phyloP scores from a whole-genome alignment of 2,797 vertebrate species.

The Pseudochaenichthys georgianus region DNA sequence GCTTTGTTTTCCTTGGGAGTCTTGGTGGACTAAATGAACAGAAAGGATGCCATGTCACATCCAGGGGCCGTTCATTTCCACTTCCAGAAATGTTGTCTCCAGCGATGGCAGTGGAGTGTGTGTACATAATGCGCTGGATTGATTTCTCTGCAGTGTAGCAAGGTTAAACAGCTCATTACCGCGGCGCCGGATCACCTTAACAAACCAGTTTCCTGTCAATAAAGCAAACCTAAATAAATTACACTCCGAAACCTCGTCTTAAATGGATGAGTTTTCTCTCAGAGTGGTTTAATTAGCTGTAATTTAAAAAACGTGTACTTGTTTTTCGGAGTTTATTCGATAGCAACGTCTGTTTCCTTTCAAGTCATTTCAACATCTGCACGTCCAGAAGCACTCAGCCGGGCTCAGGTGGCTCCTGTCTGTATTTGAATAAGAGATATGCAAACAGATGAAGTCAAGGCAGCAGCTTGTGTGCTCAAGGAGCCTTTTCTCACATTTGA shows the following conservation, averaged over 20 bases:
- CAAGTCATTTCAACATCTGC: slow-evolving; percentile 55
- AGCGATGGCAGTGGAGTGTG: slow-evolving; percentile 39
- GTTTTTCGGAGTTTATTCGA: slow-evolving; percentile 47
- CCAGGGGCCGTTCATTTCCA: slow-evolving; percentile 40
- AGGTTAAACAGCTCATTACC: slow-evolving; percentile 77
- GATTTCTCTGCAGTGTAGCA: slow-evolving; percentile 52
- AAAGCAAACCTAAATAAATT: slow-evolving; percentile 62
- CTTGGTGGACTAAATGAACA: slow-evolving; percentile 48
- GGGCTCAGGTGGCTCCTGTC: slow-evolving; percentile 73
- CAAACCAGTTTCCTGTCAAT: slow-evolving; percentile 73
- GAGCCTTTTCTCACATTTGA: slow-evolving; percentile 72
- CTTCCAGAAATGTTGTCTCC: slow-evolving; percentile 41
- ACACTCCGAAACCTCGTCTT: slow-evolving; percentile 52
- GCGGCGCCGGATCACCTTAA: slow-evolving; percentile 45
- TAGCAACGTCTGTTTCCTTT: slow-evolving; percentile 39
- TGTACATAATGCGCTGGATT: slow-evolving; percentile 62
- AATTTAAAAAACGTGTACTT: slow-evolving; percentile 46
- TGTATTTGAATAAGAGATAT: slow-evolving; percentile 75
- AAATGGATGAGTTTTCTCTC: slow-evolving; percentile 46
- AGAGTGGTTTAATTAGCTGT: slow-evolving; percentile 51
- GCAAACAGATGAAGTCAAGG: slow-evolving; percentile 78
- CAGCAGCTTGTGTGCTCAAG: slow-evolving; percentile 70
- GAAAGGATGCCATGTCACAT: slow-evolving; percentile 47
- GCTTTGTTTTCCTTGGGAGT: slow-evolving; percentile 69
- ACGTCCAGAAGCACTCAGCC: slow-evolving; percentile 55